Evolutionary conservation across 2,797 vertebrate genomes (phyloP), one percentile per base, ranked within the genome.

Genomic region (Spinus pinus): DNA sequence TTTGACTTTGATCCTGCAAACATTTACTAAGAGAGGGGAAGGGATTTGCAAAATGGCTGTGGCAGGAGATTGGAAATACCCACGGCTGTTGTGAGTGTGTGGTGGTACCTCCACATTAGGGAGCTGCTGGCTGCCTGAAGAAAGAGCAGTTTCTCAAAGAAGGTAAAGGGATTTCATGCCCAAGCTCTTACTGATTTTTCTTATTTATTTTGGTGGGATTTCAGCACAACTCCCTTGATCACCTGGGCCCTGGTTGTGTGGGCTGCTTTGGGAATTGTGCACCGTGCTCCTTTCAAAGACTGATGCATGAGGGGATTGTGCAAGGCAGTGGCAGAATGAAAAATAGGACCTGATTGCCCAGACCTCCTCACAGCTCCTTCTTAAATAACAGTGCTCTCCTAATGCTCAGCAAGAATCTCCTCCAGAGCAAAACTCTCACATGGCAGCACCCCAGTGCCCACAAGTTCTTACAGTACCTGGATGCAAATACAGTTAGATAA

Each of bases 1-100:
- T 49, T 83, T 92, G 89, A 62, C 75, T 90, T 88, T 86, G 85
- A 90, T 91, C 65, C 72, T 90, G 81, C 88, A 72, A 87, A 60
- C 18, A 21, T 89, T 77, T 89, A n/a, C 81, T 60, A 9, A 41
- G 60, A 60, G 53, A 91, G 53, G 18, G 42, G 75, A 72, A 87
- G 25, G 30, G 23, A 42, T 67, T 60, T 84, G 66, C 47, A 47
- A 69, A 75, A 75, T 20, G 61, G 33, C 56, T 24, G 18, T 2
- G 7, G 75, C 33, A 28, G 80, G 54, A 88, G 66, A 23, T 35
- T 37, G 53, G 72, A 89, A 84, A 44, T 47, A 64, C 27, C 69
- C 0, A 1, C 4, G 3, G 77, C 60, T 67, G 33, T 27, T 69
- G 41, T 27, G 54, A 74, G 58, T 90, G n/a, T 0, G 0, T 49